Evolutionary conservation across 2,888 invertebrate species (phyloP), one percentile per base, ranked within the genome.

Genomic region (Ceraclea dissimilis): DNA sequence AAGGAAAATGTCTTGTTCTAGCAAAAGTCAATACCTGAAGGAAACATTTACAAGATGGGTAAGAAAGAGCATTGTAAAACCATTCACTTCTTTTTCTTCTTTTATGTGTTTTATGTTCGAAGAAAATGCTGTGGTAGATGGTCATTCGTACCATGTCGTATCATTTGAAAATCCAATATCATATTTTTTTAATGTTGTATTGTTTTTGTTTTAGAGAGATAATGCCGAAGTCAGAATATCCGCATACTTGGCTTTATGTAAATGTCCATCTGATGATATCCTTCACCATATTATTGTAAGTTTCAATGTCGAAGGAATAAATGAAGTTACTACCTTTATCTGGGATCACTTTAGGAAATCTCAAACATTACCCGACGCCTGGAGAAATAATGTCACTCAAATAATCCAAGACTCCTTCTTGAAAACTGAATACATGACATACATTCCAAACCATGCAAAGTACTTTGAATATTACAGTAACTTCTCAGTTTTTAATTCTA

Each of bases 281-380:
- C 19, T 54, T 2, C 26, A 39, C 8, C 50, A 49, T 11, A 46
- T 57, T 16, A 17, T 52, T 1, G 49, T 58, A 20, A 26, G 20
- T 18, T 47, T 56, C 16, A 47, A 50, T 16, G 20, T 50, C 11
- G 59, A 56, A n/a, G 49, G 52, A 19, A 47, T 50, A 1, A 51
- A 59, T 51, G 53, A 56, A 59, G 59, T 56, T n/a, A 54, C 56
- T 2, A 48, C 52, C 26, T 53, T 53, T 34, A 22, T 55, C 5
- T 59, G 59, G 59, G 50, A 48, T 26, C 53, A 59, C 48, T 47
- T 59, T 16, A 22, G 21, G 17, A 22, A 6, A 17, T n/a, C 22
- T 2, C 34, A 33, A 16, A 47, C 18, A 17, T 22, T 54, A 21
- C 54, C 54, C 6, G 55, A 54, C 11, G 20, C 8, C 8, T 20